Base-by-base conservation (phyloP, 2,797 vertebrate species). In the Columba guinea region DNA sequence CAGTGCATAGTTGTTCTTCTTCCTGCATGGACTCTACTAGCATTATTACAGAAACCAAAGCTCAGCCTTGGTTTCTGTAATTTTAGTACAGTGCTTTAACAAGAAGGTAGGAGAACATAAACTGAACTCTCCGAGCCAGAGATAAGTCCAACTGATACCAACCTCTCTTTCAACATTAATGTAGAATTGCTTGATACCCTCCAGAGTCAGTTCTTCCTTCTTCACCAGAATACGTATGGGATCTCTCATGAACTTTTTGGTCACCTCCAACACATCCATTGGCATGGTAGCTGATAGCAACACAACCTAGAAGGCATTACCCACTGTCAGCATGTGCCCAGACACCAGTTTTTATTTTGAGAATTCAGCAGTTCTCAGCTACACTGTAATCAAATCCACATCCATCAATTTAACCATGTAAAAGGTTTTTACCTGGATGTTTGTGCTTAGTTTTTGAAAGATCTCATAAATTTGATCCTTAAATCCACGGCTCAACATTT, bases 381-480 rank as follows among this genome's bases (percentile, higher is more conserved):
- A 95, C 91, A 88, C 76, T 94, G 86, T 97, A 98, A 98, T 93
- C 94, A 93, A 97, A 88, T 97, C 97, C 98, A 96, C 97, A 80
- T 3, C 46, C 32, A 28, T 16, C 22, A 12, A 10, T 37, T 48
- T 16, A 59, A 41, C 8, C 4, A 28, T 0, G 0, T 4, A 2
- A 28, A 52, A 60, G 15, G 20, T 83, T 32, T 44, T 96, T 97
- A 99, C 99, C 97, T 99, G 99, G 96, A 99, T 99, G 97, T 99
- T 99, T 87, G 99, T 99, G 98, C 98, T 99, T 76, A 99, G 87
- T 94, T 99, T 99, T 95, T 99, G 99, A 95, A 99, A 99, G 98
- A 99, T 99, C 95, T 99, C 99, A 94, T 99, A 99, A 93, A 99
- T 99, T 97, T 99, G 99, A 99, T 99, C 99, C 97, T 99, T 99